Percentiles rank a stretch among this genome's conserved stretches.
Evolutionary conservation across 37 sponge, comb jelly and placozoan species (phyloP).

Genomic region (Aphrocallistes beatrix): DNA sequence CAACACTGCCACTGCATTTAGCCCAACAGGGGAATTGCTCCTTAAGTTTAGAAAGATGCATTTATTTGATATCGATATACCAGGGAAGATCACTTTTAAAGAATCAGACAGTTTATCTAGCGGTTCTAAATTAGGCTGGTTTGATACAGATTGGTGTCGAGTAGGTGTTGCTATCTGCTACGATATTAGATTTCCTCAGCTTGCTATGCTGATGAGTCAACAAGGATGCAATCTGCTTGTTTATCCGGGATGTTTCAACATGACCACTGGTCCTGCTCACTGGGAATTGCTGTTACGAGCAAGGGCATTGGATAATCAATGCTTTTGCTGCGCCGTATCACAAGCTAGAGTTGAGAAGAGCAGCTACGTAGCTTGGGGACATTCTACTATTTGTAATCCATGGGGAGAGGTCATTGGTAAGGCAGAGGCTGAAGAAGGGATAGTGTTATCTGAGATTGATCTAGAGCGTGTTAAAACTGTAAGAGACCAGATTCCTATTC

Average conservation of each 20-base stretch:
- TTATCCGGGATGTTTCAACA: conserved; percentile 94
- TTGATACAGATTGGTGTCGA: conserved; percentile 73
- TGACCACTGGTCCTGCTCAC: conserved; percentile 88
- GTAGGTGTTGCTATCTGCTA: conserved; percentile 95
- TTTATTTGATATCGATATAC: conserved; percentile 92
- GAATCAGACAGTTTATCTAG: conserved; percentile 69
- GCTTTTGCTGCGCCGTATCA: conserved; percentile 33
- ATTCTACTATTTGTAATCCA: conserved; percentile 60
- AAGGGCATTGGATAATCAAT: conserved; percentile 26
- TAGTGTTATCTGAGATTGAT: conserved; percentile 22
- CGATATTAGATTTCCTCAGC: conserved; percentile 82
- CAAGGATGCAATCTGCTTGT: conserved; percentile 64
- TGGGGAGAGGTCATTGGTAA: conserved; percentile 45
- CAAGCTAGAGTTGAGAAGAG: conserved; percentile 69
- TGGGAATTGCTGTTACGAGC: conserved; percentile 78
- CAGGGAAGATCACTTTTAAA: conserved; percentile 73
- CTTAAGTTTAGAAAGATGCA: conserved; percentile 91
- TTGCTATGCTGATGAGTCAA: conserved; percentile 39
- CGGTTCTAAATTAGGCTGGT: conserved; percentile 47
- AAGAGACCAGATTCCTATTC: conserved; percentile 35
- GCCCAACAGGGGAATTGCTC: conserved; percentile 61
- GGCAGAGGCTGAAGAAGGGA: conserved; percentile 21
- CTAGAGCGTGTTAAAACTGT: conserved; percentile 29
- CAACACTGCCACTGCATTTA: conserved; percentile 76
- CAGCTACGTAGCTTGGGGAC: conserved; percentile 66